phyloP scores from a whole-genome alignment of 2,797 vertebrate species.

The Bovichtus diacanthus region DNA sequence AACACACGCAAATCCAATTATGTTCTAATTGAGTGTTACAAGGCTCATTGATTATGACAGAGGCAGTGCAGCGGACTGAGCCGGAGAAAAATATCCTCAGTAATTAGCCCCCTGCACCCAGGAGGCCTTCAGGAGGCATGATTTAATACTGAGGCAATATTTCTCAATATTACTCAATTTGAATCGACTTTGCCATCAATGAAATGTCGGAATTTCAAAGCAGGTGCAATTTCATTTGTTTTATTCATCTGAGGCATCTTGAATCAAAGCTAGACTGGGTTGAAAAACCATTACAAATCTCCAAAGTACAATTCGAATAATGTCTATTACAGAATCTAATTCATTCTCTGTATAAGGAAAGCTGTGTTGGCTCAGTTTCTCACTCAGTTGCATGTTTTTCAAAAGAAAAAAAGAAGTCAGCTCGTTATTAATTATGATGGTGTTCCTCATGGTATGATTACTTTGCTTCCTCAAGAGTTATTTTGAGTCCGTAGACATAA shows the following conservation, averaged over 20 bases:
- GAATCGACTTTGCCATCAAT: conserved; percentile 41
- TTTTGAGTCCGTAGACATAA: neutral
- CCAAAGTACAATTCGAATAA: neutral
- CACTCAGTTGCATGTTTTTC: neutral
- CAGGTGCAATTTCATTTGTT: conserved; percentile 16
- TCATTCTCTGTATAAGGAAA: neutral
- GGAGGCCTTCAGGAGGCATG: conserved; percentile 56
- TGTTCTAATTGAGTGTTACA: conserved; percentile 82
- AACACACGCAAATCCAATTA: conserved; percentile 85
- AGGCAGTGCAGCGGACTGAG: conserved; percentile 65
- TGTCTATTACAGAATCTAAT: neutral
- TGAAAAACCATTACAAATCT: neutral
- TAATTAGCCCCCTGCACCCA: conserved; percentile 72
- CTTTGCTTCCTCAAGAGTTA: conserved; percentile 7
- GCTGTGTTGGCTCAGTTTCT: neutral
- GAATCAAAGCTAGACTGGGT: neutral
- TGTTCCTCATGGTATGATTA: conserved; percentile 9
- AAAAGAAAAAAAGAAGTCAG: conserved; percentile 36
- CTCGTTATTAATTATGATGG: conserved; percentile 44
- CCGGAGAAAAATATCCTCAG: conserved; percentile 63
- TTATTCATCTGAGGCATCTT: conserved; percentile 22
- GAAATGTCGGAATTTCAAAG: conserved; percentile 11
- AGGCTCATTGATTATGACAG: conserved; percentile 85
- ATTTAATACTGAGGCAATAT: conserved; percentile 69
- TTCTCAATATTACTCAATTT: conserved; percentile 54